These are phyloP conservation scores for Lathamus discolor DNA, from an alignment of 2,113 vertebrate species.

Conservation along the genomic window DNA sequence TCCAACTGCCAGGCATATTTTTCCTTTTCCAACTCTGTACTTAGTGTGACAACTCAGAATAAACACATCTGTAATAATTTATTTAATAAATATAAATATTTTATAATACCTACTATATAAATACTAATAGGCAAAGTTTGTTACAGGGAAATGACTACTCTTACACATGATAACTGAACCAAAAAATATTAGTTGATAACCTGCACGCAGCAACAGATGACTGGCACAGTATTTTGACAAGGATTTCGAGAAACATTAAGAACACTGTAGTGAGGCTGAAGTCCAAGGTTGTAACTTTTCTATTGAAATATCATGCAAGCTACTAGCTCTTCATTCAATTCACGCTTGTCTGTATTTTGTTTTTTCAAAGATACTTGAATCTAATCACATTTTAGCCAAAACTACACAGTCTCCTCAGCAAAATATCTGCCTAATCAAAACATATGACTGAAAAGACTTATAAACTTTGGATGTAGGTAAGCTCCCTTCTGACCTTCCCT, in stretches of 20 bases:
- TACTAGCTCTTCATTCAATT: background rate
- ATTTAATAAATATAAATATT: background rate
- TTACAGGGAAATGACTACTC: background rate
- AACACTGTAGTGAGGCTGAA: background rate
- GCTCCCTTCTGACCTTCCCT: background rate
- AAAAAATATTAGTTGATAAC: background rate
- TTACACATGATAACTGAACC: background rate
- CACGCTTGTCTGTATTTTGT: background rate
- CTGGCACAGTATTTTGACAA: background rate
- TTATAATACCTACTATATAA: background rate
- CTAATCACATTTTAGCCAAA: background rate
- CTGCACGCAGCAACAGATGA: background rate
- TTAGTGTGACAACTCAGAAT: background rate
- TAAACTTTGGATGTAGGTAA: background rate
- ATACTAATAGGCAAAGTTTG: background rate
- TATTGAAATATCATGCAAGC: background rate
- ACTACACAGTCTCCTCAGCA: background rate
- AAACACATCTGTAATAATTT: background rate
- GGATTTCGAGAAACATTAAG: background rate
- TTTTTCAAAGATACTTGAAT: background rate
- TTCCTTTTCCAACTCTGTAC: background rate
- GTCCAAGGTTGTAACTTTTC: fast-evolving
- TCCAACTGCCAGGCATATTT: background rate
- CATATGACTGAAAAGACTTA: background rate
- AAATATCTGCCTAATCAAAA: background rate